These are phyloP conservation scores for Corythoichthys haematopterus DNA, from an alignment of 2,113 vertebrate genomes.

Conservation along the genomic window DNA sequence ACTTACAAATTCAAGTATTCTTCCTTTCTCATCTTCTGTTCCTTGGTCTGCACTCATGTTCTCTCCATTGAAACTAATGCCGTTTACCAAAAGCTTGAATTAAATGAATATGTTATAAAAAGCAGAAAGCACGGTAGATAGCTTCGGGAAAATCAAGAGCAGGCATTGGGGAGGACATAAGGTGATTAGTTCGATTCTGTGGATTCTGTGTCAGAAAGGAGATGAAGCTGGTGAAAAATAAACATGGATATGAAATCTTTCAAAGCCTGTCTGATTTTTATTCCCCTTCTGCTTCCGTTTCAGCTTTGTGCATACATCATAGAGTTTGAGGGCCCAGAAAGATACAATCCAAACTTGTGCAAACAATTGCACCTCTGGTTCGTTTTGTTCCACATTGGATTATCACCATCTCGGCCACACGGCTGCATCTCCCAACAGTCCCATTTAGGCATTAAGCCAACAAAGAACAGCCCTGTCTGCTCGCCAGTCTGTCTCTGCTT, in stretches of 20 bases:
- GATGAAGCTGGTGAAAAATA: conserved; percentile 10
- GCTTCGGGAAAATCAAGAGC: conserved; percentile 34
- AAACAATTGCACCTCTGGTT: conserved; percentile 24
- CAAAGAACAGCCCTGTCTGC: conserved; percentile 19
- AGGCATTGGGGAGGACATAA: conserved; percentile 21
- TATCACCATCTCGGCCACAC: conserved; percentile 20
- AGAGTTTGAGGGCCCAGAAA: not conserved
- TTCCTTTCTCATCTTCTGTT: conserved; percentile 20
- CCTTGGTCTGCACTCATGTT: conserved; percentile 9
- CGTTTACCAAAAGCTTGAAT: conserved; percentile 53
- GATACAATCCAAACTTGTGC: conserved; percentile 13
- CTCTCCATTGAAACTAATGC: conserved; percentile 46
- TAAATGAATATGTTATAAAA: conserved; percentile 64
- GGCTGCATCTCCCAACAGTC: conserved; percentile 19
- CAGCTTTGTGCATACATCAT: not conserved
- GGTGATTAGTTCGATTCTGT: conserved; percentile 36
- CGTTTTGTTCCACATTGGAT: conserved; percentile 34
- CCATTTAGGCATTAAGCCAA: conserved; percentile 41
- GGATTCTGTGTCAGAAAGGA: conserved; percentile 19
- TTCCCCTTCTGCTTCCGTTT: not conserved
- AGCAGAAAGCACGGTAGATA: conserved; percentile 38
- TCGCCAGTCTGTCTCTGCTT: conserved; percentile 21
- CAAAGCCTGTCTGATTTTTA: not conserved
- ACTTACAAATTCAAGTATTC: conserved; percentile 8
- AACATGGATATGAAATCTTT: conserved; percentile 5